Evolutionary conservation across 2,888 invertebrate genomes (phyloP), one percentile per base, ranked within the genome.

Genomic region (Coelogynopora nodosa): DNA sequence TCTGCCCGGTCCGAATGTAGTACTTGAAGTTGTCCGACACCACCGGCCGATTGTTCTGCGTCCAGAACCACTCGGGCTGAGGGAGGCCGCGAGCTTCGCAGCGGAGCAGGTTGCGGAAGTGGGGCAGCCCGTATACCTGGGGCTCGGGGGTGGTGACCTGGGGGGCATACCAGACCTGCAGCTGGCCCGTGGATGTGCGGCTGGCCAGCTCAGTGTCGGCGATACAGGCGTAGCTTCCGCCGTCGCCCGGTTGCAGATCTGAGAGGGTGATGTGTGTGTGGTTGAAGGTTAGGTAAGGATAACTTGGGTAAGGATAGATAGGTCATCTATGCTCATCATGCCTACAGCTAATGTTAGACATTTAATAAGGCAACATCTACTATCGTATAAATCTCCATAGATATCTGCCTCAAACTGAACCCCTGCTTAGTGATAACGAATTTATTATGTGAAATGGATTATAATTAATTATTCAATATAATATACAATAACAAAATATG

Each of bases 51-150:
- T 49, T 49, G 27, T 84, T 31, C 31, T 31, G 49, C 28, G 2
- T 30, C 84, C 84, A 84, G 31, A 31, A 31, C 84, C 84, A 84
- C 26, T n/a, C 31, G 30, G 84, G 84, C 27, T 84, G 30, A 1
- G 84, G 84, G 26, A 31, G 49, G 31, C 84, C 84, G 27, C 49
- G 31, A 2, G 84, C 67, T 31, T 84, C 49, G n/a, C 84, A 84
- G 30, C 26, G 30, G 23, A 84, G 28, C 1, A 84, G 5, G 31
- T 84, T 84, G 5, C 49, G 31, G n/a, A 31, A 31, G 27, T 84
- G 49, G 31, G 31, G 49, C 27, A 84, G 49, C 0, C 84, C 84
- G 28, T 84, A 84, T 0, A 49, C 5, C 31, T 26, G 31, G 0
- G 31, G 27, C 27, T 49, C 31, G 0, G 26, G 10, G 23, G 31